Evolutionary conservation across 2,113 vertebrate species (phyloP).

Genomic region (Larimichthys polyactis): DNA sequence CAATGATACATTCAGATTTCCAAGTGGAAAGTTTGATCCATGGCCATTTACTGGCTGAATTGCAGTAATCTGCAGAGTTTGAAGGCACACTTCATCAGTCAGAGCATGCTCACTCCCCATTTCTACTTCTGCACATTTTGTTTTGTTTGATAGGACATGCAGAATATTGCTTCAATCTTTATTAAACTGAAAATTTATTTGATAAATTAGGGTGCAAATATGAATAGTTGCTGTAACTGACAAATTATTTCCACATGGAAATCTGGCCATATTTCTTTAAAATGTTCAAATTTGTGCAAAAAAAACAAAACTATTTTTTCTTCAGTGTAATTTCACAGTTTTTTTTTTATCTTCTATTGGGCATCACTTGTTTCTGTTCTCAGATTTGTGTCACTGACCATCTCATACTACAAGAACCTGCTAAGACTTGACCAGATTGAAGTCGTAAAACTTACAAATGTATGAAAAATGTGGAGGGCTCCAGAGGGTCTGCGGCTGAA

Average conservation of each 20-base stretch:
- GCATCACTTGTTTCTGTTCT: slow-evolving; percentile 21
- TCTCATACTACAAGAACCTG: slow-evolving; percentile 23
- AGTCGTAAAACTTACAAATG: slow-evolving; percentile 41
- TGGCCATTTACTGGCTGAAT: slow-evolving; percentile 57
- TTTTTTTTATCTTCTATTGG: background rate
- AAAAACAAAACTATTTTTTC: background rate
- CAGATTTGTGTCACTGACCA: slow-evolving; percentile 15
- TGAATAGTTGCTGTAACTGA: background rate
- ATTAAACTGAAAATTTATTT: background rate
- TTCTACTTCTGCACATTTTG: slow-evolving; percentile 32
- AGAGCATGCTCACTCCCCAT: slow-evolving; percentile 28
- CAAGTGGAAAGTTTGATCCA: slow-evolving; percentile 70
- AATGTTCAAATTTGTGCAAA: background rate
- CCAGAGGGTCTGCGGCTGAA: slow-evolving; percentile 40
- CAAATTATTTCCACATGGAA: slow-evolving; percentile 9
- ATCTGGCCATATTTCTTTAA: background rate
- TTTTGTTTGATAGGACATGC: slow-evolving; percentile 23
- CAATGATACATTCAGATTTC: slow-evolving; percentile 70
- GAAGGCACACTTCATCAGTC: slow-evolving; percentile 74
- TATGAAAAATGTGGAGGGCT: slow-evolving; percentile 17
- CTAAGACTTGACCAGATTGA: slow-evolving; percentile 25
- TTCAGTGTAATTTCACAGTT: background rate
- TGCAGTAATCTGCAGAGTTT: slow-evolving; percentile 64
- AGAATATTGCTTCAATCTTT: background rate
- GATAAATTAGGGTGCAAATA: background rate